These are phyloP conservation scores for Arnoldichthys spilopterus DNA, from an alignment of 2,797 vertebrate species.

Conservation along the genomic window DNA sequence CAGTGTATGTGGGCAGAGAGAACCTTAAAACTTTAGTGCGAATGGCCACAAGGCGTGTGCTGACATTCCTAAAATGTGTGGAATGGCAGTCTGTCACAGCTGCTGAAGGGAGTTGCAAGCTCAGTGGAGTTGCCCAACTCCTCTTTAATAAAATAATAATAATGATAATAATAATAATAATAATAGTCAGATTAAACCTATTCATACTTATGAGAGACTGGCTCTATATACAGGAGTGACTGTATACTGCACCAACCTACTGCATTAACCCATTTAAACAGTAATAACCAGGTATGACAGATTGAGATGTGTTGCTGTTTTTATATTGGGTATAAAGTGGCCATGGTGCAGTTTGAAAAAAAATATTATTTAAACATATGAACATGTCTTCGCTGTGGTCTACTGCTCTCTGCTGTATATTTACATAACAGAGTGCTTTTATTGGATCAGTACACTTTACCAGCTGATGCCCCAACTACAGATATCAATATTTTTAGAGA, in stretches of 20 bases:
- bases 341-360: too few relatives aligned
- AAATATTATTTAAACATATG: too few relatives aligned
- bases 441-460: too few relatives aligned
- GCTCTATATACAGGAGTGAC: background rate
- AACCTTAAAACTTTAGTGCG: background rate
- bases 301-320: background rate
- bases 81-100: conserved; percentile 52
- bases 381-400: too few relatives aligned
- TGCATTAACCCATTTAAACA: too few relatives aligned
- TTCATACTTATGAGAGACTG: background rate
- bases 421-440: background rate
- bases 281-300: background rate
- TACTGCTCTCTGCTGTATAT: too few relatives aligned
- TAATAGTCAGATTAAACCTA: background rate
- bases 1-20: background rate
- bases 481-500: too few relatives aligned
- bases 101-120: conserved; percentile 27
- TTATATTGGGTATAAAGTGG: background rate
- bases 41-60: conserved; percentile 35
- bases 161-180: background rate
- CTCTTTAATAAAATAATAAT: background rate
- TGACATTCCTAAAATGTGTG: conserved; percentile 54
- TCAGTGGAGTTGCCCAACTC: background rate
- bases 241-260: background rate
- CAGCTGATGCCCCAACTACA: too few relatives aligned